Evolutionary conservation across 2,888 invertebrate genomes (phyloP).

Genomic region (Nematopogon swammerdamellus): DNA sequence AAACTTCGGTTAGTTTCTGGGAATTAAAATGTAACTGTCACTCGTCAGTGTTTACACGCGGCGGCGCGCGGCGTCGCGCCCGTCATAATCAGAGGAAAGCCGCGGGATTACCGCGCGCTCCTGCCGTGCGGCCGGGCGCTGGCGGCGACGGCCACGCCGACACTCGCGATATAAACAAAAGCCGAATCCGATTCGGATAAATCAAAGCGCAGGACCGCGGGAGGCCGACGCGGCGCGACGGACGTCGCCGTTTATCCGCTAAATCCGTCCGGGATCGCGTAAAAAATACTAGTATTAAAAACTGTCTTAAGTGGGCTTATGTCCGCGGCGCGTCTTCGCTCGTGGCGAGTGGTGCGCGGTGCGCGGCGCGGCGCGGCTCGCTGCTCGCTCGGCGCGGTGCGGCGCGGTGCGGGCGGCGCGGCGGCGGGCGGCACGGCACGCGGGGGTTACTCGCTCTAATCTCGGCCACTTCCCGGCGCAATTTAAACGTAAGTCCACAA

Average conservation of each 20-base stretch:
- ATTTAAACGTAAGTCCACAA: constrained; percentile 72
- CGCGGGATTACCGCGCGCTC: constrained; percentile 35
- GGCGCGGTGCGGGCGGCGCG: constrained; percentile 21
- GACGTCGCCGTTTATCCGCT: constrained; percentile 49
- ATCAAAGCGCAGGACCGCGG: constrained; percentile 54
- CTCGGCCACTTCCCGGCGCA: constrained; percentile 73
- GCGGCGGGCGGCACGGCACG: constrained; percentile 11
- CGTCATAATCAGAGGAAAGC: constrained; percentile 51
- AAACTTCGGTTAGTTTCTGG: no score
- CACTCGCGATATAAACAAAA: constrained; percentile 33
- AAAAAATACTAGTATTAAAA: constrained; percentile 70
- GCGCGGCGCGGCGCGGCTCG: no score
- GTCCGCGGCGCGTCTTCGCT: constrained; percentile 61
- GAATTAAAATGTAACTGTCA: no score
- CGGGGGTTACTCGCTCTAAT: constrained; percentile 52
- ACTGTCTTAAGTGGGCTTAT: constrained; percentile 70
- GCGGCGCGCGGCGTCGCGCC: constrained; percentile 17
- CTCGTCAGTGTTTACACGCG: no score
- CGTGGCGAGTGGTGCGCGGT: no score
- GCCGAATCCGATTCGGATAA: constrained; percentile 51
- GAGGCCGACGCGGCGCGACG: constrained; percentile 2
- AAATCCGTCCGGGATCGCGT: constrained; percentile 57
- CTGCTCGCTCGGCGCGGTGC: constrained; percentile 28
- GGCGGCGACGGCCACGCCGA: background rate
- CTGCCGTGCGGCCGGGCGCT: constrained; percentile 4